These are phyloP conservation scores for Corvus hawaiiensis DNA, from an alignment of 2,113 vertebrate genomes.

Conservation along the genomic window DNA sequence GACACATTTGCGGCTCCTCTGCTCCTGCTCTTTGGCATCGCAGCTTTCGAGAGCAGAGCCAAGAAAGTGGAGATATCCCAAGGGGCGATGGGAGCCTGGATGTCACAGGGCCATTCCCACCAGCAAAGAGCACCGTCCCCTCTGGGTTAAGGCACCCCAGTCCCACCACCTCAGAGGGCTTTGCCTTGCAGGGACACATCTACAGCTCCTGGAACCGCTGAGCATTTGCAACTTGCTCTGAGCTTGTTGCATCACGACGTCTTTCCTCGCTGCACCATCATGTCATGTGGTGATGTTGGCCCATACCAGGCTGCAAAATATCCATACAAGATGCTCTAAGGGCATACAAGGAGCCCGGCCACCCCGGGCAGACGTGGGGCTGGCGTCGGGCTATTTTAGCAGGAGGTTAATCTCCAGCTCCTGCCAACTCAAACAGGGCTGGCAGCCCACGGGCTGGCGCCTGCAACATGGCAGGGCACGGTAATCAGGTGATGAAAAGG, in stretches of 20 bases:
- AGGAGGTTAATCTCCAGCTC: background rate
- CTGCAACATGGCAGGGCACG: background rate
- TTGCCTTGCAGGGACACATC: background rate
- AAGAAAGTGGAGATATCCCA: background rate
- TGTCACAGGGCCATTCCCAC: background rate
- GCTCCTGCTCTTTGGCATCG: background rate
- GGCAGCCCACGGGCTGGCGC: background rate
- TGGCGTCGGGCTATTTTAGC: background rate
- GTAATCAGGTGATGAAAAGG: slow-evolving; percentile 1
- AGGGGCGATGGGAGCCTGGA: background rate
- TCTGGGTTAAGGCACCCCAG: background rate
- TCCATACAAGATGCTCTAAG: rapidly evolving
- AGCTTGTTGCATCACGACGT: rapidly evolving
- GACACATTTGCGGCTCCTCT: rapidly evolving
- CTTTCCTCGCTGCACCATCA: background rate
- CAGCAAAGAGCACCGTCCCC: background rate
- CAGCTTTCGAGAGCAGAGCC: background rate
- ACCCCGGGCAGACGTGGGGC: background rate
- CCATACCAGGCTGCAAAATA: background rate
- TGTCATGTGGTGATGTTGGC: rapidly evolving
- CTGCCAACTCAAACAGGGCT: slow-evolving; percentile 52
- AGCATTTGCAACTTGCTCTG: background rate
- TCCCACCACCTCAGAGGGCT: background rate
- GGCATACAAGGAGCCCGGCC: background rate
- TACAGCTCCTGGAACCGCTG: background rate